A percentile compares a stretch with the other conserved stretches of the same genome.
These are phyloP conservation scores for Vanessa atalanta DNA, from an alignment of 1,140 invertebrate species.

Conservation along the genomic window DNA sequence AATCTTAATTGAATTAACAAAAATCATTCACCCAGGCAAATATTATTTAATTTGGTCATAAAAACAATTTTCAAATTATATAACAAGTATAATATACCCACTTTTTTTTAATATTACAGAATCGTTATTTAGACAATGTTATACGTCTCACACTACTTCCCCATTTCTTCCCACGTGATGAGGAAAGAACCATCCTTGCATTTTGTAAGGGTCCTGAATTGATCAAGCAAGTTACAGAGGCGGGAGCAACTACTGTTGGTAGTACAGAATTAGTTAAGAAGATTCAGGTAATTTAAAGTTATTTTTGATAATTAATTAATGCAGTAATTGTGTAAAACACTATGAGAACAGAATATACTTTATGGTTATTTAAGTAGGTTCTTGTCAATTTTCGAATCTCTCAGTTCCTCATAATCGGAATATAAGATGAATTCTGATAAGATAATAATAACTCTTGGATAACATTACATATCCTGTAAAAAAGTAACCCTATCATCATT, in stretches of 20 bases:
- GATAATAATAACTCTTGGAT: too few relatives aligned
- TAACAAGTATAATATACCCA: not conserved
- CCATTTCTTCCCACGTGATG: conserved; percentile 84
- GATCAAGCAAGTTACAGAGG: conserved; percentile 81
- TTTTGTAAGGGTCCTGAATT: conserved; percentile 85
- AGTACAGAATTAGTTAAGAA: conserved; percentile 87
- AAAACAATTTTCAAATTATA: too few relatives aligned
- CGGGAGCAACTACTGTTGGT: conserved; percentile 86
- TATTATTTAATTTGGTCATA: too few relatives aligned
- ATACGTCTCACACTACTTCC: conserved; percentile 83
- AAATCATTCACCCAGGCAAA: too few relatives aligned
- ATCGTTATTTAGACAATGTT: conserved; percentile 84
- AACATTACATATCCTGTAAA: too few relatives aligned
- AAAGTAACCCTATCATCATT: too few relatives aligned
- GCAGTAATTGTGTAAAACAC: not conserved
- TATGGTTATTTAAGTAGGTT: not conserved
- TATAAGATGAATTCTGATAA: too few relatives aligned
- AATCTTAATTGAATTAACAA: too few relatives aligned
- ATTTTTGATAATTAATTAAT: not conserved
- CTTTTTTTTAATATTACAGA: conserved; percentile 70
- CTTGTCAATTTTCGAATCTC: not conserved
- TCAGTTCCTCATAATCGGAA: too few relatives aligned
- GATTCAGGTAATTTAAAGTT: conserved; percentile 82
- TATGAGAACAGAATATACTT: not conserved
- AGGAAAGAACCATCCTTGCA: conserved; percentile 84